Percentiles rank a stretch among this genome's conserved stretches.
Conservation (phyloP, 2,113 vertebrate genomes). For the Xenus cinereus region DNA sequence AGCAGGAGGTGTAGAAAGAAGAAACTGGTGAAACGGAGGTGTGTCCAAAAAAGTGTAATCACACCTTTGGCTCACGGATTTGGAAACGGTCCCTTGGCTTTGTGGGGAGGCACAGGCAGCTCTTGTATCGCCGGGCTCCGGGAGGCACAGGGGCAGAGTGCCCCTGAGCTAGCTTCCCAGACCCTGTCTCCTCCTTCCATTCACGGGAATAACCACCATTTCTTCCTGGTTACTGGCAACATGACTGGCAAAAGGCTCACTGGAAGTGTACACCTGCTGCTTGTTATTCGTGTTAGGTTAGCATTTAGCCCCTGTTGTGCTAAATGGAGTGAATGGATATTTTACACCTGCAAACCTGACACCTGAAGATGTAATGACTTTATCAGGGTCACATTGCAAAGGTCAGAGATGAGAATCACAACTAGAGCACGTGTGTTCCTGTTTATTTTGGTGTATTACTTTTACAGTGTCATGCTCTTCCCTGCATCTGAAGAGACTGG, state of each 20-base stretch:
- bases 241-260: background rate
- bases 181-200: background rate
- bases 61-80: background rate
- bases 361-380: background rate
- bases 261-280: background rate
- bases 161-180: background rate
- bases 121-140: background rate
- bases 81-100: background rate
- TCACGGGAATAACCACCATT: background rate
- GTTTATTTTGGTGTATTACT: background rate
- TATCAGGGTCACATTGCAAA: background rate
- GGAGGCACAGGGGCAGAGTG: background rate
- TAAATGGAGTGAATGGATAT: background rate
- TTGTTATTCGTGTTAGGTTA: background rate
- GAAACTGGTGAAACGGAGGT: background rate
- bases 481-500: background rate
- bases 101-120: background rate
- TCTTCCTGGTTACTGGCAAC: background rate
- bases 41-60: conserved; percentile 13
- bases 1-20: background rate
- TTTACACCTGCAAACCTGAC: background rate
- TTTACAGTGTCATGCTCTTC: background rate
- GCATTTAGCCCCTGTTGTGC: background rate
- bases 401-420: background rate
- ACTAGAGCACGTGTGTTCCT: rapidly evolving